Percentiles rank a stretch among this genome's conserved stretches.
Conservation (phyloP, 2,113 vertebrate genomes). For the Pyrgilauda ruficollis region DNA sequence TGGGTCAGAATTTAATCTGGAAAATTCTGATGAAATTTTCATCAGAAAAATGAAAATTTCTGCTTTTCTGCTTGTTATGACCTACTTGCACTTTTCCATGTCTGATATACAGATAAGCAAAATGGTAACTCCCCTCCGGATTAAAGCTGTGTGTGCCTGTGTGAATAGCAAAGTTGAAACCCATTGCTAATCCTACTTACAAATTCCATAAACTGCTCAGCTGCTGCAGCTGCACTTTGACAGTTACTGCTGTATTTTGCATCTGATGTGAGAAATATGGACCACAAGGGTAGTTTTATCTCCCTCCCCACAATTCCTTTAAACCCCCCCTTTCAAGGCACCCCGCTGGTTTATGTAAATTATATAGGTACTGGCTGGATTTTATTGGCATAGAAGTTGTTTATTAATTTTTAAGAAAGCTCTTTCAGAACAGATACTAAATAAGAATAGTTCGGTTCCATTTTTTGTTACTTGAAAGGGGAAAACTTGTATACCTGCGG, state of each 20-base stretch:
- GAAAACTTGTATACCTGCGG: not conserved
- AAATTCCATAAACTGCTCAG: not conserved
- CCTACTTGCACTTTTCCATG: not conserved
- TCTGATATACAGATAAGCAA: not conserved
- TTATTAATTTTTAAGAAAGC: not conserved
- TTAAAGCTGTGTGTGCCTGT: not conserved
- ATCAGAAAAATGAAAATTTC: too few species aligned
- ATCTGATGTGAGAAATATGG: not conserved
- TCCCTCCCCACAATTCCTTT: not conserved
- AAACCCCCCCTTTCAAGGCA: not conserved
- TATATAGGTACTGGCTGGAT: not conserved
- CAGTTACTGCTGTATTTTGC: not conserved
- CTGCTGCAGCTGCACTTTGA: not conserved
- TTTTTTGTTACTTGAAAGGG: not conserved
- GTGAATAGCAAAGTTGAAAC: not conserved
- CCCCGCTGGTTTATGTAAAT: not conserved
- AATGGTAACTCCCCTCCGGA: not conserved
- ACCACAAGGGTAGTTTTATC: not conserved
- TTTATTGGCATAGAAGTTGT: not conserved
- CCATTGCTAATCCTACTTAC: not conserved
- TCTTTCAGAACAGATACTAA: not conserved
- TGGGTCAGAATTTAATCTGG: not conserved
- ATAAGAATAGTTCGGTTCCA: not conserved
- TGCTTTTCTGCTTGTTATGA: not conserved
- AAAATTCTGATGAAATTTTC: too few species aligned